phyloP scores from a whole-genome alignment of 2,113 vertebrate genomes.

The Mugil cephalus region DNA sequence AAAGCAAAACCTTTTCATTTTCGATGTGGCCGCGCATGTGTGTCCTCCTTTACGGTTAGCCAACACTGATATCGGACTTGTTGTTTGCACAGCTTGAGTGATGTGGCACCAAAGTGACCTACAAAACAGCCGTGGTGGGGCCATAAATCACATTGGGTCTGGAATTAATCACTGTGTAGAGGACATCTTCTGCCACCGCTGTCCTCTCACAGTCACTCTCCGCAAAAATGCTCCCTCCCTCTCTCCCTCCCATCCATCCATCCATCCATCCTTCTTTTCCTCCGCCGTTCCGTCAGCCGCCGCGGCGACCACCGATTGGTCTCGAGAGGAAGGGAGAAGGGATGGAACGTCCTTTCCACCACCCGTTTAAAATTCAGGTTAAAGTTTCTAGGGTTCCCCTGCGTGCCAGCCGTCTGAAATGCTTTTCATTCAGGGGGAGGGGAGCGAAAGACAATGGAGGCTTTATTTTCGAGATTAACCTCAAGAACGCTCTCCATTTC shows the following conservation, averaged over 20 bases:
- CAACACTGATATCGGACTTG: conserved; percentile 77
- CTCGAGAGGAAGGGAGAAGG: conserved; percentile 20
- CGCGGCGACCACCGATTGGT: conserved; percentile 45
- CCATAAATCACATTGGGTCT: conserved; percentile 81
- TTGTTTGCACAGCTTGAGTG: conserved; percentile 84
- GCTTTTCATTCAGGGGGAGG: conserved; percentile 13
- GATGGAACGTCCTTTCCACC: conserved; percentile 63
- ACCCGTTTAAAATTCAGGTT: conserved; percentile 68
- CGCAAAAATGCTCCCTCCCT: conserved; percentile 46
- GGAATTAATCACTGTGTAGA: conserved; percentile 81
- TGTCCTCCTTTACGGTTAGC: conserved; percentile 68
- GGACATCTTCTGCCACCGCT: conserved; percentile 77
- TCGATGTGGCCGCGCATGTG: conserved; percentile 40
- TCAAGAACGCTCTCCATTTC: conserved; percentile 36
- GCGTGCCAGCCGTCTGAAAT: conserved; percentile 27
- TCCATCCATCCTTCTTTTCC: conserved; percentile 40
- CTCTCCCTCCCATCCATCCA: conserved; percentile 1
- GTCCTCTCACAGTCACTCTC: conserved; percentile 77
- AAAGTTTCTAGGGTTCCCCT: conserved; percentile 63
- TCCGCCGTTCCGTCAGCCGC: conserved; percentile 44
- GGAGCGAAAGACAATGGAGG: conserved; percentile 24
- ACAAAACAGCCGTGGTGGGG: conserved; percentile 79
- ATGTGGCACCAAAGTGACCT: conserved; percentile 81
- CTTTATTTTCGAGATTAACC: conserved; percentile 44
- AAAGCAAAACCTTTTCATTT: conserved; percentile 63